phyloP scores from a whole-genome alignment of 2,888 invertebrate species.

The Mechanitis mazaeus region DNA sequence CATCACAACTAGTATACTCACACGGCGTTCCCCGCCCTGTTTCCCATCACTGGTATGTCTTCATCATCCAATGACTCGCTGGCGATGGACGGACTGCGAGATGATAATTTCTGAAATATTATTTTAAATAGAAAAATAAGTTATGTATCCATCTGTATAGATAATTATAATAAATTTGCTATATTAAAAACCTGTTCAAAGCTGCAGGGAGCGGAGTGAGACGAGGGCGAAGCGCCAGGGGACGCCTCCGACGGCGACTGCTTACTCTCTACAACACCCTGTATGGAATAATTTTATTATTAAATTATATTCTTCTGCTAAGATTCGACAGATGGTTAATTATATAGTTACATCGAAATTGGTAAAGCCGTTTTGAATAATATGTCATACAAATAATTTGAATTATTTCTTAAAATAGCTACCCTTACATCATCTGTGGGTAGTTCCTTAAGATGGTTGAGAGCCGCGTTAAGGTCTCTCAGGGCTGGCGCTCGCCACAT shows the following conservation, averaged over 20 bases:
- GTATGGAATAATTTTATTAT: background rate
- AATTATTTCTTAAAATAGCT: background rate
- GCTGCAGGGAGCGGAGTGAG: conserved; percentile 35
- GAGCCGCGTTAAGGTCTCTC: conserved; percentile 90
- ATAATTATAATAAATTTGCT: background rate
- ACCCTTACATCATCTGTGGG: conserved; percentile 50
- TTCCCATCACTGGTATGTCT: conserved; percentile 41
- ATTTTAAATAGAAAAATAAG: background rate
- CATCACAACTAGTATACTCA: conserved; percentile 37
- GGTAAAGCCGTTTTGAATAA: background rate
- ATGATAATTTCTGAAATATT: conserved; percentile 43
- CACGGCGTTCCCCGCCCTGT: conserved; percentile 58
- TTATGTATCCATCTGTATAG: background rate
- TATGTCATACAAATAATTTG: background rate
- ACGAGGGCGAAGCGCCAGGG: conserved; percentile 46
- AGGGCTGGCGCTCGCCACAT: conserved; percentile 92
- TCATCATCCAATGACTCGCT: conserved; percentile 42
- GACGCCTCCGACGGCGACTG: conserved; percentile 41
- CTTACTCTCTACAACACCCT: conserved; percentile 14
- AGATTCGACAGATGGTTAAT: background rate
- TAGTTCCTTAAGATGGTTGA: conserved; percentile 90
- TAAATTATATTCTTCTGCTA: background rate
- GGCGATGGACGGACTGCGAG: conserved; percentile 58
- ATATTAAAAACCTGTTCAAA: conserved; percentile 35
- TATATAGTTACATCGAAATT: background rate